Base-by-base conservation (phyloP, 2,888 invertebrate genomes). In the Eupithecia subumbrata region DNA sequence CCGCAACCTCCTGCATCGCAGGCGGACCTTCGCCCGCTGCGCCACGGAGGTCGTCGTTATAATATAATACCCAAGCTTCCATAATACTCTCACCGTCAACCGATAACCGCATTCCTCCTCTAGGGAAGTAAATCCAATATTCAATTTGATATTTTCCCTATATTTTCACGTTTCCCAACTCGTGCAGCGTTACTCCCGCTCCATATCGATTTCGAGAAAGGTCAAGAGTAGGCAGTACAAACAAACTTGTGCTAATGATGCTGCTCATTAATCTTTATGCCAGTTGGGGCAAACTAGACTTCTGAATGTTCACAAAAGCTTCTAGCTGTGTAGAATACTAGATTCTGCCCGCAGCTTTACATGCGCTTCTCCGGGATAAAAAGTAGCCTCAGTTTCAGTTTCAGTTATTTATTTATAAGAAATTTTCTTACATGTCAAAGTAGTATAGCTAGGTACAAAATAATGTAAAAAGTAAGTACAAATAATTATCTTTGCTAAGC, bases 231-330 rank as follows among this genome's bases (percentile, higher is more conserved):
- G 14, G 22, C 52, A 40, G 52, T 72, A 72, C 60, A 48, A 34
- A 37, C 67, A 52, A 72, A 72, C 66, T 37, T 72, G 34, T 43
- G 16, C 72, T 66, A 72, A 67, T 72, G 72, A 72, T 52, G 66
- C n/a, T 67, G 52, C 72, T 72, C 72, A 52, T 72, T 72, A 72
- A 72, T 72, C 34, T 66, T 72, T 22, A 72, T 67, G 72, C 40
- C 52, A 52, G n/a, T 67, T 52, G 52, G 22, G 67, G 72, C 45
- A 72, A 72, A 66, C 43, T 9, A 52, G 37, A n/a, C 30, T 72
- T 40, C 52, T 40, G 64, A 52, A 34, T 52, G 22, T 40, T 56
- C 37, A 45, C 63, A 11, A 5, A 63, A 67, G 66, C 40, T n/a
- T 40, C n/a, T 0, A 67, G 66, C 56, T 56, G 56, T 22, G 22